phyloP scores from a whole-genome alignment of 2,113 vertebrate genomes.

The pig (Sus scrofa) region T2T-Sscrofa CM000816.6:99461001-99461500 shows the following conservation, averaged over 20 bases:
- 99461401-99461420: not conserved
- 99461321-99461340: not conserved
- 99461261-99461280: not conserved
- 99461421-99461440: not conserved
- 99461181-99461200: not conserved
- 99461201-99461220: conserved; percentile 16
- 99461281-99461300: not conserved
- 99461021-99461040: not conserved
- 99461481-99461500: not conserved
- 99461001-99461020: conserved; percentile 11
- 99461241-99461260: not conserved
- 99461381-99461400: not conserved
- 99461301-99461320: not conserved
- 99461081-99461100: not conserved
- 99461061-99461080: conserved; percentile 21
- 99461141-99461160: not conserved
- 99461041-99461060: not conserved
- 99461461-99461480: not conserved
- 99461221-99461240: not conserved
- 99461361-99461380: not conserved
- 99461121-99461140: not conserved
- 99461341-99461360: not conserved
- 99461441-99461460: not conserved
- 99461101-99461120: not conserved
- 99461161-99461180: not conserved